A percentile compares a stretch with the other conserved stretches of the same genome.
phyloP scores from a whole-genome alignment of 1,140 invertebrate genomes.

The Drosophila kikkawai region DNA sequence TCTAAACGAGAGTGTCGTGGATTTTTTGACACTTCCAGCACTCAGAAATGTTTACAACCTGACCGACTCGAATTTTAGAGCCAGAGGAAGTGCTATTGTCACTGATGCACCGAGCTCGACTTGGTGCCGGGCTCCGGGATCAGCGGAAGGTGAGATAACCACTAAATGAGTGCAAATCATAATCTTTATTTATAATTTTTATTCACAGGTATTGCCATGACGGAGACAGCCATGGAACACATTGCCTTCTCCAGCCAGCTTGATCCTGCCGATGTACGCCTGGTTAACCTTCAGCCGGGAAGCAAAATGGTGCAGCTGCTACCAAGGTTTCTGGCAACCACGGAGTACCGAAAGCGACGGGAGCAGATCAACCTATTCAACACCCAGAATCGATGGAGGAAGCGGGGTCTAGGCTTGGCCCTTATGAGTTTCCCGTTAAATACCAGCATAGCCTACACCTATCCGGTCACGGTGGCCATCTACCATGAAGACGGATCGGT shows the following conservation, averaged over 20 bases:
- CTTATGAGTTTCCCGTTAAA: slow-evolving; percentile 87
- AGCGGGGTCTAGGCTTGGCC: slow-evolving; percentile 87
- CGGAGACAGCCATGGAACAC: slow-evolving; percentile 93
- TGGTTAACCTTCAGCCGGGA: slow-evolving; percentile 87
- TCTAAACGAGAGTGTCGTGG: slow-evolving; percentile 87
- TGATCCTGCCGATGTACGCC: slow-evolving; percentile 89
- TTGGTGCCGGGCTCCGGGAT: slow-evolving; percentile 87
- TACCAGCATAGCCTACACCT: slow-evolving; percentile 85
- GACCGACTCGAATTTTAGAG: slow-evolving; percentile 85
- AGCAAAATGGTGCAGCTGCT: slow-evolving; percentile 80
- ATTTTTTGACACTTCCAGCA: slow-evolving; percentile 69
- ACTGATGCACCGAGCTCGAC: slow-evolving; percentile 89
- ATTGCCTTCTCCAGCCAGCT: slow-evolving; percentile 88
- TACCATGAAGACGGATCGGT: slow-evolving; percentile 89
- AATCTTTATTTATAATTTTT: slow-evolving; percentile 8
- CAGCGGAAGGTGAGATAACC: slow-evolving; percentile 86
- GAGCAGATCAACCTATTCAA: slow-evolving; percentile 87
- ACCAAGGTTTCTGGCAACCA: slow-evolving; percentile 56
- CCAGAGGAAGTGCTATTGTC: slow-evolving; percentile 86
- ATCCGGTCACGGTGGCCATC: slow-evolving; percentile 87
- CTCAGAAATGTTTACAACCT: slow-evolving; percentile 88
- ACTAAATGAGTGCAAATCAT: neutral
- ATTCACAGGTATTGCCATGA: slow-evolving; percentile 87
- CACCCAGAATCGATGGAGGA: slow-evolving; percentile 88
- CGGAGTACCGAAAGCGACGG: slow-evolving; percentile 86